Conservation (phyloP, 2,888 invertebrate genomes). For the Lycophotia porphyrea region DNA sequence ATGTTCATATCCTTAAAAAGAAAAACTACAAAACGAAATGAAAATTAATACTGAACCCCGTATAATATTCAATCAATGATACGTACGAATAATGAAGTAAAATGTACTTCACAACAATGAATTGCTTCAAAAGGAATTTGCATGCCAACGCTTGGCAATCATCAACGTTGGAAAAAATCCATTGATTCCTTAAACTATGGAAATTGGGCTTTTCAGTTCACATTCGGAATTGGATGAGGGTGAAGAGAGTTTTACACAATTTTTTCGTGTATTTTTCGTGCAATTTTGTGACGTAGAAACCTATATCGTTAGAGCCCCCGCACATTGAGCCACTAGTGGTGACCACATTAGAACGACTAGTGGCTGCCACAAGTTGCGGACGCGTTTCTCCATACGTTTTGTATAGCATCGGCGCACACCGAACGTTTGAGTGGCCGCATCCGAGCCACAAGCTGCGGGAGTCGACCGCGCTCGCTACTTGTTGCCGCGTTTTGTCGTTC, state of each 20-base stretch:
- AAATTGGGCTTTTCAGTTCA: conserved; percentile 55
- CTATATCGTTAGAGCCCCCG: too few species aligned
- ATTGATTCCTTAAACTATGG: conserved; percentile 63
- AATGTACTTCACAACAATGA: conserved; percentile 44
- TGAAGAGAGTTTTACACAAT: conserved; percentile 25
- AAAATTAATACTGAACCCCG: not conserved
- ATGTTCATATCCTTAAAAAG: not conserved
- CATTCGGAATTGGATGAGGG: conserved; percentile 39
- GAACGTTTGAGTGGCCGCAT: too few species aligned
- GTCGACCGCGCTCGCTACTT: too few species aligned
- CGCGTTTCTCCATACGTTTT: too few species aligned
- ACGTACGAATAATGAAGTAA: conserved; percentile 33
- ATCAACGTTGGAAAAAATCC: conserved; percentile 47
- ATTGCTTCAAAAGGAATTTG: conserved; percentile 51
- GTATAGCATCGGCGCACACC: too few species aligned
- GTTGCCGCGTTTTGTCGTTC: too few species aligned
- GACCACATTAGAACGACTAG: too few species aligned
- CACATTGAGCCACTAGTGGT: too few species aligned
- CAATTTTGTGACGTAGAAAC: not conserved
- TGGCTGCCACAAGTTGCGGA: too few species aligned
- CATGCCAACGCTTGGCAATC: conserved; percentile 57
- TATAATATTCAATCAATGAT: conserved; percentile 28
- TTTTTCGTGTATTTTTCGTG: not conserved
- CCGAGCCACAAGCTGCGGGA: too few species aligned
- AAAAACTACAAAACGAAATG: not conserved